These are phyloP conservation scores for Portevinia maculata DNA, from an alignment of 2,888 invertebrate species.

Conservation along the genomic window DNA sequence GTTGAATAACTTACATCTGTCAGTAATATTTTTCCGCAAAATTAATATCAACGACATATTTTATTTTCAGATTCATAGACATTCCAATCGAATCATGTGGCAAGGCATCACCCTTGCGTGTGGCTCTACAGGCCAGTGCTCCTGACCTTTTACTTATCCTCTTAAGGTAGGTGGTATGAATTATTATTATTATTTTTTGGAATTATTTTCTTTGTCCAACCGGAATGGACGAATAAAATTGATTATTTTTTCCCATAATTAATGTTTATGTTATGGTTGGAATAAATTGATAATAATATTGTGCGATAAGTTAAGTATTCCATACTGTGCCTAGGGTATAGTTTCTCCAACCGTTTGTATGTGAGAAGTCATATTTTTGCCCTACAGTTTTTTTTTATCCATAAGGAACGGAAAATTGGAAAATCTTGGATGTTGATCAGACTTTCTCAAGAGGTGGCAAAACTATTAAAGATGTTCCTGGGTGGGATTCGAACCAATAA, in stretches of 20 bases:
- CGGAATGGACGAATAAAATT: conserved; percentile 23
- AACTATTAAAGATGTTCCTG: no score
- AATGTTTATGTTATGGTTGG: conserved; percentile 18
- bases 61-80: conserved; percentile 86
- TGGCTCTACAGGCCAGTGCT: conserved; percentile 89
- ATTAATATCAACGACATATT: conserved; percentile 31
- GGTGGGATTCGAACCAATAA: no score
- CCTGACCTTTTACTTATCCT: conserved; percentile 90
- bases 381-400: no score
- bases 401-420: no score
- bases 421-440: no score
- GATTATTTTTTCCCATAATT: conserved; percentile 5
- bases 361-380: no score
- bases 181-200: background rate
- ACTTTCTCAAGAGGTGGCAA: no score
- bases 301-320: no score
- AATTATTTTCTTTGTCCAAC: background rate
- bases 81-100: conserved; percentile 93
- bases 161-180: conserved; percentile 82
- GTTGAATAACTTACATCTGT: conserved; percentile 20
- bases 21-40: conserved; percentile 17
- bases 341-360: no score
- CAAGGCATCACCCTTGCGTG: conserved; percentile 87
- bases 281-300: conserved; percentile 20
- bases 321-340: no score